phyloP scores from a whole-genome alignment of 2,888 invertebrate genomes.

The Drosophila anomelani region DNA sequence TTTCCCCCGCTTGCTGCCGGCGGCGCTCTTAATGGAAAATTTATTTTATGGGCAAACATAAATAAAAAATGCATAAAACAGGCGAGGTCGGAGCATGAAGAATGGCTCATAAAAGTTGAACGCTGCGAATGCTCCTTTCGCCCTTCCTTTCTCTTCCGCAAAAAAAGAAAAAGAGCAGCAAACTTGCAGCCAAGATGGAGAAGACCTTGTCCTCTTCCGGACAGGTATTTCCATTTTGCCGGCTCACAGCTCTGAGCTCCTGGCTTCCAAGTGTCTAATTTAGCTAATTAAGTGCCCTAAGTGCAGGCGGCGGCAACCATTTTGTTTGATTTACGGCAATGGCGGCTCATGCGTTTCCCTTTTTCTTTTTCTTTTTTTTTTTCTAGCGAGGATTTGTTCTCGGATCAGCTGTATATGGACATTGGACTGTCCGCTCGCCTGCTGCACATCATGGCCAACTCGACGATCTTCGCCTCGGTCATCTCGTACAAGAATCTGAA shows the following conservation, averaged over 20 bases:
- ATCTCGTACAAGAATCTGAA: constrained; percentile 85
- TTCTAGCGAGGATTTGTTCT: constrained; percentile 83
- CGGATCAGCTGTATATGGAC: constrained; percentile 84
- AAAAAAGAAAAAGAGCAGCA: background rate
- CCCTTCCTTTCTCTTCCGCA: background rate
- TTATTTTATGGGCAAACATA: constrained; percentile 69
- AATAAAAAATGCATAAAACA: constrained; percentile 65
- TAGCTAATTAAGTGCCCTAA: constrained; percentile 60
- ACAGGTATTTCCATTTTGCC: constrained; percentile 27
- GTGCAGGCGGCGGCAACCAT: constrained; percentile 37
- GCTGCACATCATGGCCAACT: constrained; percentile 83
- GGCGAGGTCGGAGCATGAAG: constrained; percentile 52
- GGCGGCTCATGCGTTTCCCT: constrained; percentile 31
- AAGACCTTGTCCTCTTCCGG: constrained; percentile 18
- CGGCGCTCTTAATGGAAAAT: constrained; percentile 65
- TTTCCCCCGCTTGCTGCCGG: constrained; percentile 27
- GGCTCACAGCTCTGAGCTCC: constrained; percentile 11
- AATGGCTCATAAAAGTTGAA: constrained; percentile 62
- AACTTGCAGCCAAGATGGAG: constrained; percentile 12
- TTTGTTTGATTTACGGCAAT: constrained; percentile 45
- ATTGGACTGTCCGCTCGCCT: constrained; percentile 82
- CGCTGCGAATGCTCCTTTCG: constrained; percentile 36
- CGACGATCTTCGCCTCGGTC: constrained; percentile 84
- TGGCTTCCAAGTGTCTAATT: constrained; percentile 64
- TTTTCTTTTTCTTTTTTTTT: constrained; percentile 4